These are phyloP conservation scores for Epinephelus malabaricus DNA, from an alignment of 2,797 vertebrate genomes.

Conservation along the genomic window DNA sequence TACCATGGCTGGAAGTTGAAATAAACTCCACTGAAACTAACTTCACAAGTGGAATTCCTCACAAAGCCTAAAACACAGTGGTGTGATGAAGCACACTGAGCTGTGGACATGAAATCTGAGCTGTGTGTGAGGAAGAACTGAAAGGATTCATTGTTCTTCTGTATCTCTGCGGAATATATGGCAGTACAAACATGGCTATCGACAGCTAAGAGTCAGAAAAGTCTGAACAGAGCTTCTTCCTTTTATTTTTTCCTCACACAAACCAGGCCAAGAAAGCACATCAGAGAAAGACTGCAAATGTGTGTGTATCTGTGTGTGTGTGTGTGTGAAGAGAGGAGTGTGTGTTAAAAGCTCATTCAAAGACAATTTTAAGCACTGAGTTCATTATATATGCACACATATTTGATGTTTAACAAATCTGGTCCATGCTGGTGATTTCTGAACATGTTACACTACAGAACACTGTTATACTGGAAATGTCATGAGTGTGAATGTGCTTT, in stretches of 20 bases:
- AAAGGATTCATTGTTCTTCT: slow-evolving; percentile 28
- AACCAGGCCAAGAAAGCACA: slow-evolving; percentile 28
- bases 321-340: background rate
- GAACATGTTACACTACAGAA: background rate
- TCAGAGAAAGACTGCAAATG: slow-evolving; percentile 2
- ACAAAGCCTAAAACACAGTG: background rate
- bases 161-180: slow-evolving; percentile 14
- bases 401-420: slow-evolving; percentile 9
- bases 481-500: background rate
- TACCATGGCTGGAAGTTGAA: slow-evolving; percentile 18
- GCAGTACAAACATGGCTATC: slow-evolving; percentile 39
- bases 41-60: slow-evolving; percentile 16
- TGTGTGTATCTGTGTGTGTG: background rate
- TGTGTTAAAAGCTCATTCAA: slow-evolving; percentile 14
- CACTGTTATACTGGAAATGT: background rate
- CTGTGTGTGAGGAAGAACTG: slow-evolving; percentile 24
- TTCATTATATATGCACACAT: slow-evolving; percentile 22
- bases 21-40: slow-evolving; percentile 22
- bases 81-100: slow-evolving; percentile 8
- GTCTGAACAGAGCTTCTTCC: slow-evolving; percentile 6
- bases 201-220: slow-evolving; percentile 15
- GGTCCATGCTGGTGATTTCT: slow-evolving; percentile 4
- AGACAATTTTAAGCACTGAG: background rate
- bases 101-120: slow-evolving; percentile 19
- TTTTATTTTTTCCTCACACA: slow-evolving; percentile 2